A percentile compares a stretch with the other conserved stretches of the same genome.
Conservation (phyloP, 2,797 vertebrate genomes). For the Glyptemys insculpta region DNA sequence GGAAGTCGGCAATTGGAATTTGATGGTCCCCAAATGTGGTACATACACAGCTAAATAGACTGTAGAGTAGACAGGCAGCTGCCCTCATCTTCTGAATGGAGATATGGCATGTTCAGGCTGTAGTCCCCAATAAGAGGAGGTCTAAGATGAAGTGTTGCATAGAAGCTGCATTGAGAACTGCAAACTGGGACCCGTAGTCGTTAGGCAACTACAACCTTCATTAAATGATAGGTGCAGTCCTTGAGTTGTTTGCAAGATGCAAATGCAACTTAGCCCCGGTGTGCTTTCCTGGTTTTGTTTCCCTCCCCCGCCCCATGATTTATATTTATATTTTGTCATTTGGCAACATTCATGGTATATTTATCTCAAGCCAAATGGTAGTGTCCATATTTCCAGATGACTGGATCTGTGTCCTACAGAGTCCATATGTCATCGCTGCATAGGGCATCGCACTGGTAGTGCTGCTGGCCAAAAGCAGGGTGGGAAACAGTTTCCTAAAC, state of each 20-base stretch:
- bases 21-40: neutral
- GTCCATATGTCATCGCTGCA: neutral
- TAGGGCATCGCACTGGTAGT: neutral
- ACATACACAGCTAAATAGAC: neutral
- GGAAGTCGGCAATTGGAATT: neutral
- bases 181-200: neutral
- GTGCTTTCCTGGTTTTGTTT: neutral
- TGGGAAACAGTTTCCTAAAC: neutral
- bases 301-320: neutral
- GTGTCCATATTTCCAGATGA: neutral
- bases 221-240: neutral
- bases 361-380: neutral
- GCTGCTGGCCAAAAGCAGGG: neutral
- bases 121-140: neutral
- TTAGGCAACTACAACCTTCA: neutral
- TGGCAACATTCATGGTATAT: neutral
- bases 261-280: neutral
- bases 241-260: neutral
- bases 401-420: neutral
- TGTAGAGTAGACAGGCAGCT: neutral
- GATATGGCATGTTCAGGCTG: rapidly evolving
- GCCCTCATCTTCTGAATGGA: neutral
- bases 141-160: neutral
- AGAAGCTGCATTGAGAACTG: neutral
- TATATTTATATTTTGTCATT: neutral